Evolutionary conservation across 1,140 invertebrate species (phyloP).

Genomic region (Dysdera silvatica): DNA sequence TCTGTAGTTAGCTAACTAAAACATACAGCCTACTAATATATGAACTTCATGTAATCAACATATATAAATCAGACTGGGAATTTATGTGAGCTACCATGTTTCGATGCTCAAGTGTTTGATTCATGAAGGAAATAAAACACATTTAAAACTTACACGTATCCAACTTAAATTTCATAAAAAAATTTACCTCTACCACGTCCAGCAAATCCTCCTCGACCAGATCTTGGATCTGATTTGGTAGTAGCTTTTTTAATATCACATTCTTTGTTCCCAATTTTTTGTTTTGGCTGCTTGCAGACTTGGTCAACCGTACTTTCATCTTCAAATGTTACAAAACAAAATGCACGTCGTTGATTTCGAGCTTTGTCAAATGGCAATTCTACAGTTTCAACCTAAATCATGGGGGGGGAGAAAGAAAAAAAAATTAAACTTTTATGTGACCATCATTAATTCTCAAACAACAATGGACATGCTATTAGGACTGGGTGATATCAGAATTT

Average conservation of each 20-base stretch:
- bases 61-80: too few species aligned
- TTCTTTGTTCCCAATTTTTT: conserved; percentile 85
- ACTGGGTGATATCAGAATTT: too few species aligned
- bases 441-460: background rate
- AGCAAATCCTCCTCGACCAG: conserved; percentile 14
- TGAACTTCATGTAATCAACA: too few species aligned
- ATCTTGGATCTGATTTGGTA: conserved; percentile 52
- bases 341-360: conserved; percentile 89
- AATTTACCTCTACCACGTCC: conserved; percentile 52
- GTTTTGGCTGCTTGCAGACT: conserved; percentile 79
- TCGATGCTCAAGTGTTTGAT: too few species aligned
- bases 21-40: too few species aligned
- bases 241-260: conserved; percentile 91
- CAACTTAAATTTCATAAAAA: too few species aligned
- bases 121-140: too few species aligned
- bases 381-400: conserved; percentile 82
- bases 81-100: too few species aligned
- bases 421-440: background rate
- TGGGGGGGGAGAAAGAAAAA: too few species aligned
- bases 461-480: conserved; percentile 23
- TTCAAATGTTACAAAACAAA: conserved; percentile 92
- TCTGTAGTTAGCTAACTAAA: too few species aligned
- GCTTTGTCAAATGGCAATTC: conserved; percentile 94
- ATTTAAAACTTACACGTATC: too few species aligned
- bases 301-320: conserved; percentile 86